Percentiles rank a stretch among this genome's conserved stretches.
These are phyloP conservation scores for Bellardia pandia DNA, from an alignment of 2,888 invertebrate species.

Conservation along the genomic window DNA sequence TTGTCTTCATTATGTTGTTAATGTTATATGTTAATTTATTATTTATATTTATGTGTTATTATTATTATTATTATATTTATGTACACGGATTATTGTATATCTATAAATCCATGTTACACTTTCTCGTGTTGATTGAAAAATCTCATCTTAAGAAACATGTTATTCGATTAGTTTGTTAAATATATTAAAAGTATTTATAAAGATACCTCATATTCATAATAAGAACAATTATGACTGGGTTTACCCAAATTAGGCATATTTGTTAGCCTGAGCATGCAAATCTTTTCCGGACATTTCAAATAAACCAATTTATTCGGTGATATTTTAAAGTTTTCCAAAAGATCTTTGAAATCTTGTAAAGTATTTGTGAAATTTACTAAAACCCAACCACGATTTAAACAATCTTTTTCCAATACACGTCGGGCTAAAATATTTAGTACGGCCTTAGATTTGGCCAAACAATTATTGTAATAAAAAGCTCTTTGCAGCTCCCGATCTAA, in stretches of 20 bases:
- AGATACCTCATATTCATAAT: conserved; percentile 76
- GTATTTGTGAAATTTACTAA: conserved; percentile 86
- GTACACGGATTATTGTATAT: too few relatives aligned
- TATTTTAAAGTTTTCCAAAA: conserved; percentile 85
- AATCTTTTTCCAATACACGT: conserved; percentile 84
- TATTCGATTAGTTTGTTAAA: not conserved
- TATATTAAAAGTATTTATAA: not conserved
- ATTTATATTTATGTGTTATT: too few relatives aligned
- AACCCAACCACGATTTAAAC: conserved; percentile 86
- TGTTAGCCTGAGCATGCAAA: conserved; percentile 77
- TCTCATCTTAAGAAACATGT: conserved; percentile 76
- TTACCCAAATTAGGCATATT: conserved; percentile 75
- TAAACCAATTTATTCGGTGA: conserved; percentile 85
- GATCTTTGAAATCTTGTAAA: conserved; percentile 85
- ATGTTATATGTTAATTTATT: too few relatives aligned
- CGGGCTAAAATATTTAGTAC: conserved; percentile 78
- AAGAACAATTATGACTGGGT: conserved; percentile 75
- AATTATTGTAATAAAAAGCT: conserved; percentile 75
- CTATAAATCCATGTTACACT: too few relatives aligned
- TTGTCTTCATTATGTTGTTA: too few relatives aligned
- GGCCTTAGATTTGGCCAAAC: conserved; percentile 76
- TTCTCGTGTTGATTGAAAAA: conserved; percentile 77
- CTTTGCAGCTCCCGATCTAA: conserved; percentile 76
- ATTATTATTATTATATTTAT: too few relatives aligned
- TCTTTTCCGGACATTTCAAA: conserved; percentile 78